Base-by-base conservation (phyloP, 2,888 invertebrate genomes). In the Scotopteryx bipunctaria region DNA sequence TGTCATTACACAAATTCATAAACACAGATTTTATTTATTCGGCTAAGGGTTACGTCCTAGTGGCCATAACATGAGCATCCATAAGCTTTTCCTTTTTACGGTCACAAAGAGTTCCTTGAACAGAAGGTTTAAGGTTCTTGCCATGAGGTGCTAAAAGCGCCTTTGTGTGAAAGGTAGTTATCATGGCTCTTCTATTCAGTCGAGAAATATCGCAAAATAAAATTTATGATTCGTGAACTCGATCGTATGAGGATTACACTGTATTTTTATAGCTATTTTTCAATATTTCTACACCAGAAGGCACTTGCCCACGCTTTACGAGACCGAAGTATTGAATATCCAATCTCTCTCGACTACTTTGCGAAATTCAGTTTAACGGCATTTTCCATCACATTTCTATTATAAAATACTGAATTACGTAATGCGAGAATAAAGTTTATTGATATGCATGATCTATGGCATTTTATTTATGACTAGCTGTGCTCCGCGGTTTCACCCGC, bases 191-290 rank as follows among this genome's bases (percentile, higher is more conserved):
- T 68, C 76, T 70, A 78, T 81, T 81, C 73, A 78, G 80, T 77
- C 65, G 75, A 64, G 68, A 69, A 61, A 67, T 73, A 74, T 74
- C 71, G 47, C 32, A 41, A 57, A 79, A 74, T 74, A 73, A 71
- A 80, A 76, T 82, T 82, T 78, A 76, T 73, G 77, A 71, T 64
- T 65, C 71, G 72, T 72, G 71, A 73, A 76, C 71, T 71, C 67
- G 65, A 60, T 67, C 53, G 57, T 40, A 16, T 21, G n/a, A 29
- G 43, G 38, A 45, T 52, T 42, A 45, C 44, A 19, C 17, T 23
- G 16, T 54, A 49, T 52, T 56, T 69, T 67, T 36, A 55, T 55
- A 46, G 37, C 38, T 25, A 37, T 33, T 32, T 49, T 42, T 44
- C 33, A 45, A 42, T 54, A 49, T 55, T 48, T 45, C 9, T 43